Evolutionary conservation across 2,888 invertebrate species (phyloP), one percentile per base, ranked within the genome.

Genomic region (Brachynemurus nebulosus): DNA sequence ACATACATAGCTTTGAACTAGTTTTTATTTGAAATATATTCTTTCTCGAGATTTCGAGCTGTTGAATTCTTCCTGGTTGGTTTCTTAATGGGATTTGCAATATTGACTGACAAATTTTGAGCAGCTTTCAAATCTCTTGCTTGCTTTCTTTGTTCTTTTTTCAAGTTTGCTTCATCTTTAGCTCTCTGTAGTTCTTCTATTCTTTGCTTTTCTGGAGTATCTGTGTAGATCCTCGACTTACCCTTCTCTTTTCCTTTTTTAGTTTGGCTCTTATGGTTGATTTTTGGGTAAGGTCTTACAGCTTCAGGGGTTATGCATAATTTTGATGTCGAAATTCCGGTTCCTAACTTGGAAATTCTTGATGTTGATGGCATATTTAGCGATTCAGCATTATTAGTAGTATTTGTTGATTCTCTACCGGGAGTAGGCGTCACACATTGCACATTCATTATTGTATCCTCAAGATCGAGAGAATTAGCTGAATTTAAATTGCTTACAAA

Each of bases 181-280:
- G 47, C 49, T 40, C 49, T 46, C 9, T 23, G 25, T 9, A 23
- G 9, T 9, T 23, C 25, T 23, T 23, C 25, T 23, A 23, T 23
- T 23, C 25, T 23, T 40, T 51, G 25, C 44, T 51, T 51, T 36
- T 51, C 48, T 36, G 50, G 50, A 20, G 46, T 51, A 25, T 51
- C 51, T 14, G 47, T 50, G 18, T 50, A 39, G 45, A 49, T 39
- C 40, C 48, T 46, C 14, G 47, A 34, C 27, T 48, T 49, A 23
- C 25, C 25, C 25, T 23, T 23, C 9, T 9, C 25, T 23, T 23
- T 23, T 23, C 25, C 25, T n/a, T n/a, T n/a, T 23, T 23, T 23
- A 23, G 7, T 9, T 23, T 9, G 6, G 25, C 7, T 23, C 9
- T 6, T 6, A 23, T 23, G 6, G 25, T 23, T 8, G 9, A 23